phyloP scores from a whole-genome alignment of 2,888 invertebrate species.

The Minunthozetes semirufus region DNA sequence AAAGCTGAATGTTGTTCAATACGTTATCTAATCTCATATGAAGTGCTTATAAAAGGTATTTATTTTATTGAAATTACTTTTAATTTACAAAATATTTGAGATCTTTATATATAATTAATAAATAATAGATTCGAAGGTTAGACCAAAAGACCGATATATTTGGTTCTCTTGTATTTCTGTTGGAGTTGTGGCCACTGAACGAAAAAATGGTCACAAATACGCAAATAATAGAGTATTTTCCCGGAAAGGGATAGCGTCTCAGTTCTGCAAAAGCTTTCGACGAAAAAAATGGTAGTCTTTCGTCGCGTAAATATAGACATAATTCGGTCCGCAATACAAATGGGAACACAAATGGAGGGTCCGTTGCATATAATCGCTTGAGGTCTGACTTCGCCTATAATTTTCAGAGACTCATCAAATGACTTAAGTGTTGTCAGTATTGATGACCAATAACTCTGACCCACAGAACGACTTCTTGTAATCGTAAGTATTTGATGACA shows the following conservation, averaged over 20 bases:
- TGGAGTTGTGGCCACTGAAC: conserved; percentile 86
- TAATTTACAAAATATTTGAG: background rate
- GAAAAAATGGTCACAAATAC: conserved; percentile 66
- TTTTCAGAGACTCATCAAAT: conserved; percentile 60
- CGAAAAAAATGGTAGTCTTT: conserved; percentile 84
- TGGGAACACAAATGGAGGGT: conserved; percentile 91
- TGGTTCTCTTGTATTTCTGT: conserved; percentile 59
- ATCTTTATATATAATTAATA: background rate
- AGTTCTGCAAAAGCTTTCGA: conserved; percentile 93
- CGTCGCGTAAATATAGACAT: no score
- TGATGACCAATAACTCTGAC: conserved; percentile 73
- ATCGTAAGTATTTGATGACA: conserved; percentile 6
- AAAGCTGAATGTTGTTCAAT: no score
- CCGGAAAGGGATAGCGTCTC: conserved; percentile 80
- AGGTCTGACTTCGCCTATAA: conserved; percentile 64
- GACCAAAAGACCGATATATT: conserved; percentile 67
- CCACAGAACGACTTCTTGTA: conserved; percentile 66
- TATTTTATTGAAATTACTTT: background rate
- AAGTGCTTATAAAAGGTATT: no score
- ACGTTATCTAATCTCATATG: no score
- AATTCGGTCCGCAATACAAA: conserved; percentile 59
- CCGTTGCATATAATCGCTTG: conserved; percentile 84
- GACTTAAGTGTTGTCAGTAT: conserved; percentile 70
- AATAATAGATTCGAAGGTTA: background rate
- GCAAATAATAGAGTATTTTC: conserved; percentile 68